Percentiles rank a stretch among this genome's conserved stretches.
These are phyloP conservation scores for Polyergus mexicanus DNA, from an alignment of 1,140 invertebrate genomes.

Conservation along the genomic window DNA sequence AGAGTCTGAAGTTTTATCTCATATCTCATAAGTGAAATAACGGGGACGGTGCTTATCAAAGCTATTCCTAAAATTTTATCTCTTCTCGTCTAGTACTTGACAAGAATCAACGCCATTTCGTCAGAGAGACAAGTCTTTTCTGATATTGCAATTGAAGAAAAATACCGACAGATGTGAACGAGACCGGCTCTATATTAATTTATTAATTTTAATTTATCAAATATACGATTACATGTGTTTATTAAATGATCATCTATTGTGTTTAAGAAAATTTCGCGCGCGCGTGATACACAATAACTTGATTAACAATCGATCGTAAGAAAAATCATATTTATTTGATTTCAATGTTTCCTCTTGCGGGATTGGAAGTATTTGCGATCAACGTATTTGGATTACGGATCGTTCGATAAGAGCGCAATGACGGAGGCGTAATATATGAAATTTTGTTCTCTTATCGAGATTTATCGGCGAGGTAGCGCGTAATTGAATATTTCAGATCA, in stretches of 20 bases:
- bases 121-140: conserved; percentile 44
- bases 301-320: not conserved
- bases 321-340: conserved; percentile 15
- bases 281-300: not conserved
- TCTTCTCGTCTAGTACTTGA: conserved; percentile 78
- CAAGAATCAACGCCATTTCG: conserved; percentile 72
- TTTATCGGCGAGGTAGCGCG: conserved; percentile 37
- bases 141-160: conserved; percentile 51
- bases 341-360: conserved; percentile 13
- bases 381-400: conserved; percentile 28
- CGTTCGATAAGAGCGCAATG: conserved; percentile 45
- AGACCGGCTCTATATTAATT: not conserved
- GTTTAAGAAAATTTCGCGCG: conserved; percentile 7
- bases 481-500: conserved; percentile 53
- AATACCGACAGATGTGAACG: not conserved
- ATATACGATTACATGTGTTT: not conserved
- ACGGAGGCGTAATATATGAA: conserved; percentile 46
- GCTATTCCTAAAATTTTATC: conserved; percentile 80
- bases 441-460: conserved; percentile 49
- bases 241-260: not conserved
- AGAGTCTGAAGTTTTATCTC: conserved; percentile 65
- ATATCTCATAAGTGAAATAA: conserved; percentile 60
- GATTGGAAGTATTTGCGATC: conserved; percentile 22
- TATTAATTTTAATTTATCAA: not conserved
- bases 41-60: conserved; percentile 77